A percentile compares a stretch with the other conserved stretches of the same genome.
Evolutionary conservation across 2,797 vertebrate species (phyloP).

Genomic region (Coregonus ussuriensis): DNA sequence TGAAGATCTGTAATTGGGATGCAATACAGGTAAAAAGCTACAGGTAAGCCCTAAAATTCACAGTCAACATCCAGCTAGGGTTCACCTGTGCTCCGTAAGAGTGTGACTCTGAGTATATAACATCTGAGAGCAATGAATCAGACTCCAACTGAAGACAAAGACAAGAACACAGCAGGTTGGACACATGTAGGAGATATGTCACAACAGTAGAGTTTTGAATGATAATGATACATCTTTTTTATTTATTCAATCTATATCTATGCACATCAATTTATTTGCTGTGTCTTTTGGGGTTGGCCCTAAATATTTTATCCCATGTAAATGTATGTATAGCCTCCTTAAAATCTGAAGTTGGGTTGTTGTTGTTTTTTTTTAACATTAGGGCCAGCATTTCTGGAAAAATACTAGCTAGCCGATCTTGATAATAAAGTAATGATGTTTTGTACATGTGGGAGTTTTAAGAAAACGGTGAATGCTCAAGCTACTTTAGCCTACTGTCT

Average conservation of each 20-base stretch:
- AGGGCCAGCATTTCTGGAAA: background rate
- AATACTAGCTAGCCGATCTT: background rate
- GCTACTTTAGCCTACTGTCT: background rate
- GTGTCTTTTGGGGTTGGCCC: background rate
- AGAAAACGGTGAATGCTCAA: background rate
- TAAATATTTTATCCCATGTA: too few species aligned
- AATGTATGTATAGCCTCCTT: background rate
- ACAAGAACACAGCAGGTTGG: constrained; percentile 47
- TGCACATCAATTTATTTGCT: background rate
- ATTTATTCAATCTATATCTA: background rate
- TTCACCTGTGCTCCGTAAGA: constrained; percentile 63
- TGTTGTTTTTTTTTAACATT: background rate
- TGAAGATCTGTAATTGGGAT: constrained; percentile 49
- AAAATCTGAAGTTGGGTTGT: background rate
- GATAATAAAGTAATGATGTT: background rate
- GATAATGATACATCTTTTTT: background rate
- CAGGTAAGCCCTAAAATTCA: constrained; percentile 15
- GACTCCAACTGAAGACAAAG: constrained; percentile 66
- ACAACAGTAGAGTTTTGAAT: background rate
- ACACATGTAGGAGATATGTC: constrained; percentile 7
- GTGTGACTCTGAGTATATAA: constrained; percentile 47
- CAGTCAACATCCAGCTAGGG: constrained; percentile 12
- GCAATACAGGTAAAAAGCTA: constrained; percentile 31
- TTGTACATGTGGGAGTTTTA: background rate
- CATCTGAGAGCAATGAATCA: constrained; percentile 64